Evolutionary conservation across 2,113 vertebrate species (phyloP).

Genomic region (Phalacrocorax brasilianus): DNA sequence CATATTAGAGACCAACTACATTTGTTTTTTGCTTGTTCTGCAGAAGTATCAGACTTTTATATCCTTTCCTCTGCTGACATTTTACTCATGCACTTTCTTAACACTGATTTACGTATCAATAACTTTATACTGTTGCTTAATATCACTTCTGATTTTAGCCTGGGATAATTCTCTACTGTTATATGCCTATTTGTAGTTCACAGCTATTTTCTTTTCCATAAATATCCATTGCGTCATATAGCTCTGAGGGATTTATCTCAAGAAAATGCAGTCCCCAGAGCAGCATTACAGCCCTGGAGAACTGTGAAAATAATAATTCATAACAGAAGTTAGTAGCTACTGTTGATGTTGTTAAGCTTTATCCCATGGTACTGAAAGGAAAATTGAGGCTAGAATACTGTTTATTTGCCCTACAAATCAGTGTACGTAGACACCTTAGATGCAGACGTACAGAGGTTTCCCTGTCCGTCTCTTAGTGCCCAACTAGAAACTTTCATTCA

Average conservation of each 20-base stretch:
- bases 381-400: background rate
- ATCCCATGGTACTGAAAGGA: background rate
- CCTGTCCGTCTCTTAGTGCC: background rate
- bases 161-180: background rate
- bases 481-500: background rate
- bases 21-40: background rate
- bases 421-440: background rate
- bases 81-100: background rate
- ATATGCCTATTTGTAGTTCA: background rate
- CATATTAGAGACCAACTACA: background rate
- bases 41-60: background rate
- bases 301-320: background rate
- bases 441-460: background rate
- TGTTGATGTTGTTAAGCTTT: background rate
- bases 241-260: background rate
- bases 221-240: background rate
- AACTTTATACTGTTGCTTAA: background rate
- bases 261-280: background rate
- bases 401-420: slow-evolving; percentile 7
- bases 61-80: background rate
- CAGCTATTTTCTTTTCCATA: background rate
- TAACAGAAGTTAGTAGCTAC: background rate
- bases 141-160: background rate
- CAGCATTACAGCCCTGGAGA: background rate
- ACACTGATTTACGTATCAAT: background rate